Percentiles rank a stretch among this genome's conserved stretches.
Evolutionary conservation across 2,888 invertebrate genomes (phyloP).

Genomic region (Carterocephalus palaemon): DNA sequence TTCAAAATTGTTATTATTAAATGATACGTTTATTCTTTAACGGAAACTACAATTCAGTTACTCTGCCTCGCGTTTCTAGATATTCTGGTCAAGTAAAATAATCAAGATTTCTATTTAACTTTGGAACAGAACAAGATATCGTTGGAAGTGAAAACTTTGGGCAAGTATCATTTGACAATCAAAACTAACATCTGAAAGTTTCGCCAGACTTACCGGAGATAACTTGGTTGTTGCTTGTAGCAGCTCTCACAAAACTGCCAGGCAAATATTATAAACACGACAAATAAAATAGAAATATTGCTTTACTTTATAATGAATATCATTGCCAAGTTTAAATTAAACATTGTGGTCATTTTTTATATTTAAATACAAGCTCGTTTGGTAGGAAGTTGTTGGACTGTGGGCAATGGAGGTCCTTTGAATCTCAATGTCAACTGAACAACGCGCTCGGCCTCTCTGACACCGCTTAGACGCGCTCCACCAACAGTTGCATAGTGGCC

Average conservation of each 20-base stretch:
- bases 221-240: conserved; percentile 41
- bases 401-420: conserved; percentile 64
- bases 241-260: conserved; percentile 7
- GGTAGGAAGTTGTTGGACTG: conserved; percentile 9
- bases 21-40: no score
- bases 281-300: not conserved
- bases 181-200: conserved; percentile 46
- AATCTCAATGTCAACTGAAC: conserved; percentile 79
- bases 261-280: conserved; percentile 7
- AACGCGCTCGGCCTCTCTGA: conserved; percentile 87
- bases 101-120: conserved; percentile 18
- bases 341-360: not conserved
- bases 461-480: conserved; percentile 87
- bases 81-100: conserved; percentile 15
- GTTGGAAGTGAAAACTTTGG: conserved; percentile 12
- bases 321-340: not conserved
- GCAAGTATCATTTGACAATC: conserved; percentile 40
- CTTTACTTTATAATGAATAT: no score
- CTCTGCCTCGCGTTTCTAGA: no score
- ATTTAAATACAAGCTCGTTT: conserved; percentile 6
- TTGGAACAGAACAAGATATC: conserved; percentile 26
- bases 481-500: conserved; percentile 87
- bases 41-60: no score
- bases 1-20: no score
- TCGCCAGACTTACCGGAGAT: conserved; percentile 40